Conservation (phyloP, 2,113 vertebrate species). For the Pomatostomus ruficeps region DNA sequence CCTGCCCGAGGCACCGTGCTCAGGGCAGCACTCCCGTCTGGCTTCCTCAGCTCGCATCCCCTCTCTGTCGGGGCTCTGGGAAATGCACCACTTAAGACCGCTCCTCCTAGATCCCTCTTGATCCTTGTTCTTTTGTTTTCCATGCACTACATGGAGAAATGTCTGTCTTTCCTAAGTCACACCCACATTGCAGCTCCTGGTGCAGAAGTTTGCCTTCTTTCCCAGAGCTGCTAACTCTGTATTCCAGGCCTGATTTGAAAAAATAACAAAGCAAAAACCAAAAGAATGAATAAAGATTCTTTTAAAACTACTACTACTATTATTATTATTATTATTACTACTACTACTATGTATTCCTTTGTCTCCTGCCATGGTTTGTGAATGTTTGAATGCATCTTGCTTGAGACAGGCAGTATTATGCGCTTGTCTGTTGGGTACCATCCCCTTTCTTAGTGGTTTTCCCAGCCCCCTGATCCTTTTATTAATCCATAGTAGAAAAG, state of each 20-base stretch:
- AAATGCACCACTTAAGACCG: rapidly evolving
- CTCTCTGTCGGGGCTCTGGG: neutral
- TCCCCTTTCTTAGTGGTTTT: neutral
- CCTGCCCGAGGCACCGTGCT: rapidly evolving
- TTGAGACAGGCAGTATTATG: neutral
- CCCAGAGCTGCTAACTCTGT: neutral
- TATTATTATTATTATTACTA: too few relatives aligned
- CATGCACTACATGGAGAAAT: neutral
- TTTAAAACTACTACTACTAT: neutral
- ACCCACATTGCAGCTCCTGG: neutral
- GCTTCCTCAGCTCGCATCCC: neutral
- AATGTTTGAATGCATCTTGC: neutral
- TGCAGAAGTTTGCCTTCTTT: neutral
- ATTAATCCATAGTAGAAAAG: neutral
- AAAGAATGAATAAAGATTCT: neutral
- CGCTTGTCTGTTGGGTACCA: neutral
- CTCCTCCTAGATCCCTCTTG: neutral
- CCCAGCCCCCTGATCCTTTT: neutral
- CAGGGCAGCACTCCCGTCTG: neutral
- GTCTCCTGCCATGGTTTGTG: neutral
- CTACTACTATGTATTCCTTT: neutral
- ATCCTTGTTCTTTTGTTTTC: neutral
- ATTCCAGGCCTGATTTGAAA: neutral
- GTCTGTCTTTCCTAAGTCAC: neutral
- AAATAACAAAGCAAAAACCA: neutral